These are phyloP conservation scores for Antigone vipio DNA, from an alignment of 2,113 vertebrate genomes.

Conservation along the genomic window DNA sequence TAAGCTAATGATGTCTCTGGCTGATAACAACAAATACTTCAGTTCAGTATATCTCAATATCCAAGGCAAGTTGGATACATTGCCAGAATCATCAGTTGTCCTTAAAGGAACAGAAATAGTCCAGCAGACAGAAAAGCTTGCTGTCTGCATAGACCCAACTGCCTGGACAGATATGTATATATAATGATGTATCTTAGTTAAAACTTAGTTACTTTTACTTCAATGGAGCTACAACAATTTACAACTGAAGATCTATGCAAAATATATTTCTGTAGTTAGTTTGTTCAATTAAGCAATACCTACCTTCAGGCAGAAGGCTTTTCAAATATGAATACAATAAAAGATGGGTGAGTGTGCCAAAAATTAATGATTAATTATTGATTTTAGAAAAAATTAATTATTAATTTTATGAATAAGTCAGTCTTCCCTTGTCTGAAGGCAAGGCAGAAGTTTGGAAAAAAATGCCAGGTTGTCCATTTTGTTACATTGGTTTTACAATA, in stretches of 20 bases:
- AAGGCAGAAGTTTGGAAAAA: background rate
- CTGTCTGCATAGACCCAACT: background rate
- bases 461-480: background rate
- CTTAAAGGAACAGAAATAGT: background rate
- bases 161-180: background rate
- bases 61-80: background rate
- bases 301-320: background rate
- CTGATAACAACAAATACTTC: background rate
- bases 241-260: background rate
- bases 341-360: background rate
- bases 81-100: background rate
- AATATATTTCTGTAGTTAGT: background rate
- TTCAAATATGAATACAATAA: background rate
- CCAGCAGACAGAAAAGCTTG: background rate
- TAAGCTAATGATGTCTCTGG: background rate
- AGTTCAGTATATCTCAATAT: background rate
- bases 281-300: background rate
- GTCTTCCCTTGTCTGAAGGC: background rate
- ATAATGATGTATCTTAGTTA: background rate
- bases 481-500: background rate
- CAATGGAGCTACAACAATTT: background rate
- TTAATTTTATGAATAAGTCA: background rate
- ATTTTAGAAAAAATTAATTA: background rate
- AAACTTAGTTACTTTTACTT: background rate
- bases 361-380: background rate